phyloP scores from a whole-genome alignment of 2,888 invertebrate genomes.

The Eulithis prunata region DNA sequence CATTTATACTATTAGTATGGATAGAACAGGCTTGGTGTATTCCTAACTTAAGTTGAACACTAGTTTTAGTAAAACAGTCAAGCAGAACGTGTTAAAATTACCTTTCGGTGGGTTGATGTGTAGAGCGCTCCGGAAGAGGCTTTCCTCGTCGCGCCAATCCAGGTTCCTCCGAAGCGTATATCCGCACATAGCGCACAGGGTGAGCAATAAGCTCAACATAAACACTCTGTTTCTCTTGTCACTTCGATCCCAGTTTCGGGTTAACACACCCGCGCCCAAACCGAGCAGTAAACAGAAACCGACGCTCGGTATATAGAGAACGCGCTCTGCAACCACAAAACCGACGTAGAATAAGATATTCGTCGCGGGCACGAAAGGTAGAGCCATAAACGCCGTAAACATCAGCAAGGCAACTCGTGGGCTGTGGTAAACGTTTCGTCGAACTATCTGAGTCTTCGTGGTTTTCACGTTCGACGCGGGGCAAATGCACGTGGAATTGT shows the following conservation, averaged over 20 bases:
- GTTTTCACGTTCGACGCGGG: constrained; percentile 60
- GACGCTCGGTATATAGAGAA: constrained; percentile 97
- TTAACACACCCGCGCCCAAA: constrained; percentile 85
- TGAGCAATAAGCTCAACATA: constrained; percentile 79
- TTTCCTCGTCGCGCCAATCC: constrained; percentile 97
- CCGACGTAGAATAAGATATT: constrained; percentile 99
- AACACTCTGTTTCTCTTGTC: constrained; percentile 72
- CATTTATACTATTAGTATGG: too few relatives aligned
- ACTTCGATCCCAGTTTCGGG: constrained; percentile 73
- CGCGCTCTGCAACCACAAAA: constrained; percentile 98
- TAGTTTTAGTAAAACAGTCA: not conserved
- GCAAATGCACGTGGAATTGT: constrained; percentile 79
- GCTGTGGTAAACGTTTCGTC: constrained; percentile 66
- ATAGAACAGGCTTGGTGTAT: not conserved
- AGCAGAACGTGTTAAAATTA: constrained; percentile 67
- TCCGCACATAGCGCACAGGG: constrained; percentile 88
- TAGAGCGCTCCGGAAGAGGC: constrained; percentile 95
- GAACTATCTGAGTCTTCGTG: constrained; percentile 61
- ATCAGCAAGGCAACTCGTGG: constrained; percentile 81
- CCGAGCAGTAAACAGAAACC: constrained; percentile 96
- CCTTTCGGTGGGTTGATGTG: constrained; percentile 99
- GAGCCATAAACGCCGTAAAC: constrained; percentile 90
- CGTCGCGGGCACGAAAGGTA: constrained; percentile 97
- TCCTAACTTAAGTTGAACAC: not conserved
- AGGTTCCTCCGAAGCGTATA: constrained; percentile 92